Conservation (phyloP, 2,797 vertebrate genomes). For the Clarias pachynema region DNA sequence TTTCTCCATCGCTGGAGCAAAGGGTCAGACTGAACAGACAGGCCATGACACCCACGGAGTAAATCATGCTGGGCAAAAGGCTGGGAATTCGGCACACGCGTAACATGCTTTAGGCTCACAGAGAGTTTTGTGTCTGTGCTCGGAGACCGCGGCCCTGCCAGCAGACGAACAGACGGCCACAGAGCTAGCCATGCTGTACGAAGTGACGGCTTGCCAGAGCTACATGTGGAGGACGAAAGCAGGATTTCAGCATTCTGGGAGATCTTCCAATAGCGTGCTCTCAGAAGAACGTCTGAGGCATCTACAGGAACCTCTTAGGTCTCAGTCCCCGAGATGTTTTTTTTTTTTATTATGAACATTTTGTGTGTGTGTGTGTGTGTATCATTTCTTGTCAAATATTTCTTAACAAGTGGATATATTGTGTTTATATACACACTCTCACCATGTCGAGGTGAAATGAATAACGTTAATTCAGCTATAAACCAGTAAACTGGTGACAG, state of each 20-base stretch:
- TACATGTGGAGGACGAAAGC: slow-evolving; percentile 38
- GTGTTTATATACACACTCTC: too few relatives aligned
- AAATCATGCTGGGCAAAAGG: slow-evolving; percentile 17
- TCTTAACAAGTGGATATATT: too few relatives aligned
- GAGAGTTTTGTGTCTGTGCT: slow-evolving; percentile 29
- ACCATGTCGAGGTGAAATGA: too few relatives aligned
- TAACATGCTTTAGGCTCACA: neutral
- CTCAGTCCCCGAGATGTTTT: neutral
- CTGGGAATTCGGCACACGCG: neutral
- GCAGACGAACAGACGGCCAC: slow-evolving; percentile 45
- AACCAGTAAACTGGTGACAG: too few relatives aligned
- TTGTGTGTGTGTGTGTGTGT: too few relatives aligned
- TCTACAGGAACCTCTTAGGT: neutral
- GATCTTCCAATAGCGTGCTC: slow-evolving; percentile 4
- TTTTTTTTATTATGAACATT: neutral
- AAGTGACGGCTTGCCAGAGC: slow-evolving; percentile 35
- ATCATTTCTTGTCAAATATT: too few relatives aligned
- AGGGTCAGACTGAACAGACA: slow-evolving; percentile 19
- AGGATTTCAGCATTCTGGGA: slow-evolving; percentile 41
- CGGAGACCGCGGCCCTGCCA: slow-evolving; percentile 9
- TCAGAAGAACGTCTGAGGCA: slow-evolving; percentile 7
- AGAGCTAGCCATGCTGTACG: slow-evolving; percentile 36
- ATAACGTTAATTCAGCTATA: too few relatives aligned
- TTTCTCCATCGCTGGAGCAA: neutral
- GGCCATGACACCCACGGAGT: slow-evolving; percentile 29